Base-by-base conservation (phyloP, 2,797 vertebrate species). In the Xiphophorus birchmanni region DNA sequence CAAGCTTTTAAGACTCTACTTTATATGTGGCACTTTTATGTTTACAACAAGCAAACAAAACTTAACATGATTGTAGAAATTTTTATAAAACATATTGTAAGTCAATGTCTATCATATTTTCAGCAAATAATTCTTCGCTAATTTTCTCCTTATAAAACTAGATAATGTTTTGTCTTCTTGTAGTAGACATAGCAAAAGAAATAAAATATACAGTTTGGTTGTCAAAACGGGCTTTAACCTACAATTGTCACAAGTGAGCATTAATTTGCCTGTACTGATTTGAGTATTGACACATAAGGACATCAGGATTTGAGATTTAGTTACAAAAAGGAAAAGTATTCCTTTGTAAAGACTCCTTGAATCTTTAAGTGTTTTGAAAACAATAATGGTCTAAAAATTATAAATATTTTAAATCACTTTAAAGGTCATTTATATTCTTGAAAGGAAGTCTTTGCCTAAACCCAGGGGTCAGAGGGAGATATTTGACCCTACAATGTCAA, bases 401-500 rank as follows among this genome's bases (percentile, higher is more conserved):
- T 7, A 9, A 58, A 9, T 40, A 48, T n/a, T 50, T 65, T 8
- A 17, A 15, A 32, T 2, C 4, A 5, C 5, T 44, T 60, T 58
- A 45, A 65, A 15, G 40, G 13, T 1, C 40, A 50, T 35, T 44
- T 82, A n/a, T 44, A 69, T 78, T 65, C 26, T 79, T 75, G 48
- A 5, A 11, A 48, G 80, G 26, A 82, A 78, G 44, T 72, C 4
- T 69, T n/a, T 5, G 40, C 40, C 10, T 69, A 4, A 52, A 40
- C 9, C 18, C 10, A 56, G n/a, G 56, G 29, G 5, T 37, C 18
- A 23, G 23, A 11, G 9, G 17, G 23, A 26, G 10, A 26, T 2
- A 26, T 37, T 10, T 40, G 35, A 40, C 21, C 21, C 65, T 69
- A 26, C n/a, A 69, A 23, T 42, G 37, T 69, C 37, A 23, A 4